These are phyloP conservation scores for Channa maculata DNA, from an alignment of 2,113 vertebrate genomes.

Conservation along the genomic window DNA sequence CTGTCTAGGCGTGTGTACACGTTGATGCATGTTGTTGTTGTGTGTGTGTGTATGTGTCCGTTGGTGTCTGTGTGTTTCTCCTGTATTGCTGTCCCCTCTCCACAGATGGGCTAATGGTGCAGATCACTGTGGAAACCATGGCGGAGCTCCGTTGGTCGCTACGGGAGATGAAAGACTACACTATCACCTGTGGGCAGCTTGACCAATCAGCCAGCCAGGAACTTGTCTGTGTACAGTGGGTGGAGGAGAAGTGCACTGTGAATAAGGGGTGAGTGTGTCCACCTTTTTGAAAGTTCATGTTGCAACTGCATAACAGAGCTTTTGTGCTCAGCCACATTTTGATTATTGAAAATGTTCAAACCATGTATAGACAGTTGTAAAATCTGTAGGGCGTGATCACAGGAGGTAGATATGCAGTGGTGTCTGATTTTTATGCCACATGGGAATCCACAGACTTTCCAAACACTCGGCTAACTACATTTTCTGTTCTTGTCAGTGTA, in stretches of 20 bases:
- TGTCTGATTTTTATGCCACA: no score
- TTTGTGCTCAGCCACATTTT: conserved; percentile 5
- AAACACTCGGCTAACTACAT: no score
- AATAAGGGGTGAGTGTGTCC: conserved; percentile 91
- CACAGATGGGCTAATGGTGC: conserved; percentile 94
- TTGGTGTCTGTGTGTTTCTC: conserved; percentile 70
- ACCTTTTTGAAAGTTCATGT: conserved; percentile 32
- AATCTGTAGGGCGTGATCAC: no score
- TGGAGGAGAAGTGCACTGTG: conserved; percentile 92
- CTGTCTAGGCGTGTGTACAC: conserved; percentile 56
- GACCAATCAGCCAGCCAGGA: conserved; percentile 95
- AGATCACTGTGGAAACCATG: conserved; percentile 98
- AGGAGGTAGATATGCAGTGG: no score
- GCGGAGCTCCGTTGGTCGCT: conserved; percentile 91
- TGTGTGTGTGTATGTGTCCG: conserved; percentile 1
- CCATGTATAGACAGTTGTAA: no score
- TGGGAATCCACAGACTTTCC: no score
- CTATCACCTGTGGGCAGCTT: conserved; percentile 92
- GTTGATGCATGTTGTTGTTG: conserved; percentile 36
- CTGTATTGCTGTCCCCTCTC: conserved; percentile 68
- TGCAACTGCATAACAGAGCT: neutral
- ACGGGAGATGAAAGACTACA: conserved; percentile 98
- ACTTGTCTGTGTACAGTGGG: conserved; percentile 95
- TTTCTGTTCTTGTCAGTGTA: neutral
- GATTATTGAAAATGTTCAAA: no score